These are phyloP conservation scores for Holacanthus passer DNA, from an alignment of 2,113 vertebrate genomes.

Conservation along the genomic window DNA sequence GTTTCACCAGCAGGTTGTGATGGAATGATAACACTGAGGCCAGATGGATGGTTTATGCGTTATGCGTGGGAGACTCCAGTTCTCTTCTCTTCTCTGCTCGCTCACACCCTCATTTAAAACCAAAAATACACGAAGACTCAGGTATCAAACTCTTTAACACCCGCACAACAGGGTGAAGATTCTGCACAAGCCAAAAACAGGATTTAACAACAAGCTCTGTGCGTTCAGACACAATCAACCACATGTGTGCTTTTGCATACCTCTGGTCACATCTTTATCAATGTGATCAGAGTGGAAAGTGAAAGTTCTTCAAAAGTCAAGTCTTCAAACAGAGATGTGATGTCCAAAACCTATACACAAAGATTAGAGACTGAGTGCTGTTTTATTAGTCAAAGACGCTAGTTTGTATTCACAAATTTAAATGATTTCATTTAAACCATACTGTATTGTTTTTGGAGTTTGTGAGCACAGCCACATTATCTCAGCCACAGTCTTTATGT, in stretches of 20 bases:
- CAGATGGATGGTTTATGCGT: conserved; percentile 68
- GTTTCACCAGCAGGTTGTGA: conserved; percentile 70
- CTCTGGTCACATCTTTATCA: background rate
- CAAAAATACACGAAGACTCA: conserved; percentile 61
- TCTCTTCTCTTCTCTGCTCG: conserved; percentile 40
- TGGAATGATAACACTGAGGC: conserved; percentile 65
- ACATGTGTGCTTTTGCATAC: background rate
- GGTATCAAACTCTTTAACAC: conserved; percentile 44
- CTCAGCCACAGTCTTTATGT: conserved; percentile 44
- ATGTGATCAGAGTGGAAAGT: conserved; percentile 9
- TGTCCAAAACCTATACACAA: background rate
- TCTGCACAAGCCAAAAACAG: background rate
- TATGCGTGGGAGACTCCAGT: conserved; percentile 71
- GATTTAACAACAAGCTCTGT: background rate
- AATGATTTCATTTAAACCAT: background rate
- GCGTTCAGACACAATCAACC: background rate
- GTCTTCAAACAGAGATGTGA: background rate
- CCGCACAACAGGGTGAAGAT: background rate
- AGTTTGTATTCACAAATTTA: background rate
- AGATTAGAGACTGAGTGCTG: background rate
- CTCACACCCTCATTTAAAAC: conserved; percentile 51
- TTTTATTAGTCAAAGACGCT: background rate
- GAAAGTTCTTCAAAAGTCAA: conserved; percentile 35
- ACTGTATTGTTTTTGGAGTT: background rate
- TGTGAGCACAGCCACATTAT: conserved; percentile 4